These are phyloP conservation scores for Eristalinus sepulchralis DNA, from an alignment of 2,888 invertebrate genomes.

Conservation along the genomic window DNA sequence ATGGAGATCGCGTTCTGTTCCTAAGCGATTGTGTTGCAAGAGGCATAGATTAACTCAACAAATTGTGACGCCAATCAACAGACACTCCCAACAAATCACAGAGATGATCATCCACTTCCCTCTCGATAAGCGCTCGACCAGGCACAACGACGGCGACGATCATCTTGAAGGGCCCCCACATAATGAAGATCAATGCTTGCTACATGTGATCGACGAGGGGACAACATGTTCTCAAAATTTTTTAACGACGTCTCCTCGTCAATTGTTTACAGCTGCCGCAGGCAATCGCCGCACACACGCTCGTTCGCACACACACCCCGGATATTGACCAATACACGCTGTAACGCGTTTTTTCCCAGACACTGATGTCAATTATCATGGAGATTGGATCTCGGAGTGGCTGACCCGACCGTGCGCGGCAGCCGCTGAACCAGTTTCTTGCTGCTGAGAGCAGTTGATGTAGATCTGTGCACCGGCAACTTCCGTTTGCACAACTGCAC, in stretches of 20 bases:
- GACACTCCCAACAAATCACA: neutral
- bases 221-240: neutral
- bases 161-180: slow-evolving; percentile 43
- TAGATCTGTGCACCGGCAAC: slow-evolving; percentile 36
- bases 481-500: slow-evolving; percentile 48
- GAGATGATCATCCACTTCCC: neutral
- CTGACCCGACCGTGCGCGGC: neutral
- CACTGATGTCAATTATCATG: slow-evolving; percentile 31
- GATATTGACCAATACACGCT: slow-evolving; percentile 54
- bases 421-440: slow-evolving; percentile 48
- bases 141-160: neutral
- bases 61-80: too few species aligned
- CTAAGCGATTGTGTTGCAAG: too few species aligned
- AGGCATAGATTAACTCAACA: too few species aligned
- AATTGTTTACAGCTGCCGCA: neutral
- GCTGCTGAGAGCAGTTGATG: neutral
- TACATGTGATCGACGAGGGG: neutral
- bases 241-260: neutral
- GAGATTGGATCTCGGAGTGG: slow-evolving; percentile 25
- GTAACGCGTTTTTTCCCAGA: slow-evolving; percentile 42
- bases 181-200: slow-evolving; percentile 48
- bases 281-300: neutral
- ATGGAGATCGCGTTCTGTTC: too few species aligned
- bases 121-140: too few species aligned
- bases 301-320: slow-evolving; percentile 40